Evolutionary conservation across 2,113 vertebrate genomes (phyloP).

Genomic region (Pseudopipra pipra): DNA sequence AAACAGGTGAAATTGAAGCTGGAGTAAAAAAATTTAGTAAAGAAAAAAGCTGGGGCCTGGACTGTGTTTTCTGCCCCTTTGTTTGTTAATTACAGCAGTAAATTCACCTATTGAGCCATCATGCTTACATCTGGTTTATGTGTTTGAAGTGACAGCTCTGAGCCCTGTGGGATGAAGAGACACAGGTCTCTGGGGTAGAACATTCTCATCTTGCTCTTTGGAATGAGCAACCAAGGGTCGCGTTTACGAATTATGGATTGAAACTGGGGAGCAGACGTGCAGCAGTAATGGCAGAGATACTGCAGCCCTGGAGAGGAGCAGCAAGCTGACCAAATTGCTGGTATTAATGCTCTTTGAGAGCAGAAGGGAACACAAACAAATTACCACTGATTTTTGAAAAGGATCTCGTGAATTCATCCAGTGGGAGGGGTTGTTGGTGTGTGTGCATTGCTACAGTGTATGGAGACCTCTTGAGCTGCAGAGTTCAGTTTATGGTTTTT

Average conservation of each 20-base stretch:
- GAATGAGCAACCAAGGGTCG: neutral
- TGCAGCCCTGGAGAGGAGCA: neutral
- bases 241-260: accelerated
- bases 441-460: neutral
- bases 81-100: neutral
- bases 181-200: neutral
- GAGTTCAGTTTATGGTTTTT: neutral
- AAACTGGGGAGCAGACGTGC: neutral
- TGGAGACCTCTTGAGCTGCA: neutral
- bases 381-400: neutral
- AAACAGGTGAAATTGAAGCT: neutral
- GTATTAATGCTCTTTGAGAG: neutral
- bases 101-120: neutral
- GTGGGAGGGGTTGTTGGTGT: neutral
- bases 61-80: neutral
- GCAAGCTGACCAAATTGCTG: neutral
- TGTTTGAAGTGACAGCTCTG: neutral
- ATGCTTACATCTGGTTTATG: neutral
- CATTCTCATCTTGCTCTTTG: neutral
- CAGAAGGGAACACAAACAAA: neutral
- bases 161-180: neutral
- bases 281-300: neutral
- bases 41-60: accelerated
- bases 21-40: accelerated
- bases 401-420: neutral